Percentiles rank a stretch among this genome's conserved stretches.
These are phyloP conservation scores for Kryptopterus vitreolus DNA, from an alignment of 2,797 vertebrate species.

Conservation along the genomic window DNA sequence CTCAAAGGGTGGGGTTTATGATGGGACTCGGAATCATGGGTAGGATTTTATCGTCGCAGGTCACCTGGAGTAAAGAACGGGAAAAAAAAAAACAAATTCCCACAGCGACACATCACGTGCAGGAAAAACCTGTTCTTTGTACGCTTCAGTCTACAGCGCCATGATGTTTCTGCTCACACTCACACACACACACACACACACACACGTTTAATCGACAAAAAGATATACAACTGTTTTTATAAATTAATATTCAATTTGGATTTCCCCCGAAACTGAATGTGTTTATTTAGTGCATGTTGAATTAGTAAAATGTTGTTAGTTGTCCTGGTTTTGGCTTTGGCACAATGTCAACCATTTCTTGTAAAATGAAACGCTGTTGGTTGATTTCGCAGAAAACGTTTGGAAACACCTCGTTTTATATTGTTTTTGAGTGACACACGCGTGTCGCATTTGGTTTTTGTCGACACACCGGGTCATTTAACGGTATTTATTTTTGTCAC, in stretches of 20 bases:
- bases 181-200: too few relatives aligned
- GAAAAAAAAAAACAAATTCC: neutral
- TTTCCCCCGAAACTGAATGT: neutral
- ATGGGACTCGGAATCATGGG: neutral
- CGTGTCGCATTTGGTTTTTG: too few relatives aligned
- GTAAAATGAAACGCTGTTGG: neutral
- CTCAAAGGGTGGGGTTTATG: neutral
- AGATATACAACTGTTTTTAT: neutral
- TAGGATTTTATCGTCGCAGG: neutral
- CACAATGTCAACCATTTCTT: neutral
- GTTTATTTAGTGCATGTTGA: neutral
- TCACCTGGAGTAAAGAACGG: neutral
- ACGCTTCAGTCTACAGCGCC: neutral
- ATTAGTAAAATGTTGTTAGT: neutral
- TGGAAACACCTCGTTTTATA: too few relatives aligned
- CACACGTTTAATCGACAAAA: neutral
- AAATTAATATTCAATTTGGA: neutral
- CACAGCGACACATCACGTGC: neutral
- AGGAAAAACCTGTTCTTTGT: neutral
- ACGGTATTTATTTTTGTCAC: neutral
- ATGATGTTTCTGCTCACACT: neutral
- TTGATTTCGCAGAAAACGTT: neutral
- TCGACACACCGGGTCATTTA: neutral
- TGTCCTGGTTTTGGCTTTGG: neutral
- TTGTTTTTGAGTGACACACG: too few relatives aligned